Conservation (phyloP, 2,113 vertebrate genomes). For the Otocyon megalotis region DNA sequence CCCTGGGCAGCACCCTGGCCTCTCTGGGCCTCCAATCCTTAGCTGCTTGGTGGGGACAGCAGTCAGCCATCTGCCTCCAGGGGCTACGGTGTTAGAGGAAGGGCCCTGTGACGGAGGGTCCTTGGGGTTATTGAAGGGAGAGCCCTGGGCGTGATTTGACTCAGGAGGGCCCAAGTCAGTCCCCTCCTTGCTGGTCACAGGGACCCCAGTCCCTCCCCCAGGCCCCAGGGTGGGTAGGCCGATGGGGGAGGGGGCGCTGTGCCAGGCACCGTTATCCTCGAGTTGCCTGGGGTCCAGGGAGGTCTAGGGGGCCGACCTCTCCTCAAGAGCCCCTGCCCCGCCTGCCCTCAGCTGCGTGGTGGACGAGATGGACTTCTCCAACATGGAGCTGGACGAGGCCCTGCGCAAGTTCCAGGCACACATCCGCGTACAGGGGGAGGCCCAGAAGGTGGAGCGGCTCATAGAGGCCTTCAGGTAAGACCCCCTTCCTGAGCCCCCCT, state of each 20-base stretch:
- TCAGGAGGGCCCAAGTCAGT: neutral
- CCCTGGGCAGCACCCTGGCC: no score
- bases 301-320: fast-evolving
- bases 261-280: no score
- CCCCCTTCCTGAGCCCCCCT: neutral
- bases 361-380: slow-evolving; percentile 99
- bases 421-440: slow-evolving; percentile 97
- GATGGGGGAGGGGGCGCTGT: neutral
- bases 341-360: slow-evolving; percentile 93
- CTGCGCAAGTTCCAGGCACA: slow-evolving; percentile 99
- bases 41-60: no score
- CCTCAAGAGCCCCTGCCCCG: neutral
- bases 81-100: neutral
- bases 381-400: slow-evolving; percentile 98
- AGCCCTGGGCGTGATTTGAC: neutral
- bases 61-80: neutral
- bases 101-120: no score
- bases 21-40: neutral
- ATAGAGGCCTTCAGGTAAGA: slow-evolving; percentile 99
- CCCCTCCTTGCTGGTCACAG: neutral
- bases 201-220: no score
- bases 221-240: neutral
- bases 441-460: slow-evolving; percentile 98
- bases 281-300: neutral
- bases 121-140: neutral